Evolutionary conservation across 2,888 invertebrate species (phyloP), one percentile per base, ranked within the genome.

Genomic region (Netelia virgata): DNA sequence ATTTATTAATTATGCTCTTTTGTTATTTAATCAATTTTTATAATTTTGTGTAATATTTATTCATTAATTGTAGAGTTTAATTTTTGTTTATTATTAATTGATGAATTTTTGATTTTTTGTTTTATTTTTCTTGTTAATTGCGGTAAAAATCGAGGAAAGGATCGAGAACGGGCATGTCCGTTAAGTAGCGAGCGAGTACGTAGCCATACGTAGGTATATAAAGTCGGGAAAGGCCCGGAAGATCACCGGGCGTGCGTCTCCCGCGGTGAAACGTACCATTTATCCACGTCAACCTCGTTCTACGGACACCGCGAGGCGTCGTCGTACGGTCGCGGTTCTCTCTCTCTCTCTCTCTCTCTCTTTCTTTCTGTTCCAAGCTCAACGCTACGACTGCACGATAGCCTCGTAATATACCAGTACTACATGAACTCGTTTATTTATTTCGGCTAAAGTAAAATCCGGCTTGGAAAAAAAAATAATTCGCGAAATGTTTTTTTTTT

Each of bases 251-350:
- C 88, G 87, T 87, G 86, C 90, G 91, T 91, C 92, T 90, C 89
- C 89, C 89, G 91, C 89, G 89, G 90, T 90, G 91, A 90, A 90
- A 90, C 89, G 89, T 88, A 90, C 91, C 92, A 92, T 92, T 91
- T 92, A 92, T 92, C 92, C 90, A 91, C 90, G 92, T 92, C 92
- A 91, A 90, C 90, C 91, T 90, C 92, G 90, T 91, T 92, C 91
- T 91, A 14, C 47, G 47, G 89, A 90, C 92, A 86, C 88, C 88
- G 87, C 87, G 86, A 89, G 88, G 87, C 88, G 87, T 88, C 88
- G 86, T 87, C 89, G 87, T 82, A 85, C 80, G 77, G 77, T 81
- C 63, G 47, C 59, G 74, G 47, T 73, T 64, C 57, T 50, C 36
- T 55, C 74, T n/a, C 47, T 75, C 18, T 53, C n/a, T 64, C 55